phyloP scores from a whole-genome alignment of 1,140 invertebrate species.

The Propsilocerus akamusi region DNA sequence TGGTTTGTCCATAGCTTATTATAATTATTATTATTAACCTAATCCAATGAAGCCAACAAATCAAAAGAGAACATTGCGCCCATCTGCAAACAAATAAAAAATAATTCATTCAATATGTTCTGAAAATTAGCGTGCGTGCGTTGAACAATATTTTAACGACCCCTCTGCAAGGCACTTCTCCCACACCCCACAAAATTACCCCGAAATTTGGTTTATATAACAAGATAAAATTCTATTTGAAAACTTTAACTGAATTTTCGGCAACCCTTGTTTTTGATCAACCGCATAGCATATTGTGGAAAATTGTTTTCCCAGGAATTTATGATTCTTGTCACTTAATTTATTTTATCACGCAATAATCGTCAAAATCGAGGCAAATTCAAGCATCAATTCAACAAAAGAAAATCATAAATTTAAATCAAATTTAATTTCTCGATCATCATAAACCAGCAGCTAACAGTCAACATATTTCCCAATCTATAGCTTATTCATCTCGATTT shows the following conservation, averaged over 20 bases:
- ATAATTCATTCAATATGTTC: background rate
- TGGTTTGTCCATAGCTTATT: background rate
- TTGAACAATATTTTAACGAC: background rate
- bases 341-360: too few relatives aligned
- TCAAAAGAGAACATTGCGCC: background rate
- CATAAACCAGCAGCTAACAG: too few relatives aligned
- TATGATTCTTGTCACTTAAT: background rate
- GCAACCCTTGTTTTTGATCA: background rate
- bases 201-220: background rate
- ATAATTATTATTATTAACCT: background rate
- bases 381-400: background rate
- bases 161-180: background rate
- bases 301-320: too few relatives aligned
- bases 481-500: too few relatives aligned
- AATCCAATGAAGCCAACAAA: background rate
- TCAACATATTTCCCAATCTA: too few relatives aligned
- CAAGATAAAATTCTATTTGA: background rate
- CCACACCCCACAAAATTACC: background rate
- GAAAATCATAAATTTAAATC: conserved; percentile 2
- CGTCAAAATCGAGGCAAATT: background rate
- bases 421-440: conserved; percentile 1
- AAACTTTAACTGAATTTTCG: background rate
- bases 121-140: background rate
- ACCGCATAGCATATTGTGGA: too few relatives aligned
- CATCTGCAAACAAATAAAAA: background rate